These are phyloP conservation scores for Kryptopterus vitreolus DNA, from an alignment of 2,797 vertebrate species.

Conservation along the genomic window DNA sequence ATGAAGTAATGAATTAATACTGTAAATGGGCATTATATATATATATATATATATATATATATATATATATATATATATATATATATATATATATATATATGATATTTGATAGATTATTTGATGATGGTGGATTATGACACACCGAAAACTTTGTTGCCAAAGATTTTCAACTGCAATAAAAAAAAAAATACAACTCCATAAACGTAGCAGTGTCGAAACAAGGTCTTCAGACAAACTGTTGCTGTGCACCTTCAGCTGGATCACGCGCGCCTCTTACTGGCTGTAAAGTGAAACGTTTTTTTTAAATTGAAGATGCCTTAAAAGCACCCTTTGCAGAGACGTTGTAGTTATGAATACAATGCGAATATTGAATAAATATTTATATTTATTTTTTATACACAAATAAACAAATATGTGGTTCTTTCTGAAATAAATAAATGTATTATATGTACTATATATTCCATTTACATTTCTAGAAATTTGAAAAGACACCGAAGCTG, in stretches of 20 bases:
- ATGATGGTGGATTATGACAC: not conserved
- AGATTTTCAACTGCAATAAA: not conserved
- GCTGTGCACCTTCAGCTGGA: conserved; percentile 61
- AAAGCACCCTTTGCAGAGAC: not conserved
- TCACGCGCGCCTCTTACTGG: conserved; percentile 94
- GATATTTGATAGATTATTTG: not conserved
- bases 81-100: too few relatives aligned
- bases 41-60: too few relatives aligned
- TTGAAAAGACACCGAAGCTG: too few relatives aligned
- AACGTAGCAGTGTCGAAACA: conserved; percentile 10
- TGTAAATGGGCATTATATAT: not conserved
- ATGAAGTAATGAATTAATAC: too few relatives aligned
- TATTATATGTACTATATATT: not conserved
- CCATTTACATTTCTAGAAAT: not conserved
- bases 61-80: too few relatives aligned
- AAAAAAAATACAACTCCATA: not conserved
- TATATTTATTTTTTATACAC: too few relatives aligned
- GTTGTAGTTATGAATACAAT: not conserved
- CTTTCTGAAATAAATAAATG: not conserved
- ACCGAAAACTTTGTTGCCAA: not conserved
- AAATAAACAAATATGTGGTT: not conserved
- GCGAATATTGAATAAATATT: too few relatives aligned
- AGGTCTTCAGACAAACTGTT: conserved; percentile 33
- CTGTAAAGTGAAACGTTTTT: conserved; percentile 19
- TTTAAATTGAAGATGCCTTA: not conserved